A percentile compares a stretch with the other conserved stretches of the same genome.
Conservation (phyloP, 1,140 invertebrate species). For the Arctopsyche grandis region DNA sequence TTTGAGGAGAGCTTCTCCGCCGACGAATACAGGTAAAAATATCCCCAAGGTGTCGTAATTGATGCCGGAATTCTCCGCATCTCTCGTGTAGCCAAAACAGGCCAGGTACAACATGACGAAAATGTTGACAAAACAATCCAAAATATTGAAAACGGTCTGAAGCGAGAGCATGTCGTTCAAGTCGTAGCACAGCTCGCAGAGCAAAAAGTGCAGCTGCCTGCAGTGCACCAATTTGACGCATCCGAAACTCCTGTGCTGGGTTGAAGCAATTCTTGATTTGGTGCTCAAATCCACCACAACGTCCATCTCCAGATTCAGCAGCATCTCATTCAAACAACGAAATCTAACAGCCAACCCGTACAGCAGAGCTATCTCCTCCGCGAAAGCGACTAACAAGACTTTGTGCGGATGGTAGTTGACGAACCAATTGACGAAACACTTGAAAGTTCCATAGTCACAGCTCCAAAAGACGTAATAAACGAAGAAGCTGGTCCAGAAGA, state of each 20-base stretch:
- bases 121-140: constrained; percentile 36
- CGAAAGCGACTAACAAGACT: constrained; percentile 23
- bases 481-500: constrained; percentile 25
- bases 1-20: constrained; percentile 2
- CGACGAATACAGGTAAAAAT: constrained; percentile 18
- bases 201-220: constrained; percentile 15
- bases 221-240: background rate
- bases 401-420: constrained; percentile 30
- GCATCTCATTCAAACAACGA: constrained; percentile 8
- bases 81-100: constrained; percentile 26
- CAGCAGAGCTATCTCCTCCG: constrained; percentile 31
- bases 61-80: background rate
- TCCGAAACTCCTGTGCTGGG: no score
- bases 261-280: background rate
- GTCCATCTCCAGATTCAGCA: background rate
- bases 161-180: constrained; percentile 24
- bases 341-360: constrained; percentile 27
- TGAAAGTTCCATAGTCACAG: background rate
- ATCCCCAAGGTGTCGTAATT: background rate
- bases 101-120: constrained; percentile 27
- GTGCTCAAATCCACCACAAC: background rate
- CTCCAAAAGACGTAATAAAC: constrained; percentile 22
- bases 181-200: constrained; percentile 2
- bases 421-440: constrained; percentile 28
- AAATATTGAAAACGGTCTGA: constrained; percentile 32